Base-by-base conservation (phyloP, 2,888 invertebrate species). In the Himalopsyche kuldschensis region DNA sequence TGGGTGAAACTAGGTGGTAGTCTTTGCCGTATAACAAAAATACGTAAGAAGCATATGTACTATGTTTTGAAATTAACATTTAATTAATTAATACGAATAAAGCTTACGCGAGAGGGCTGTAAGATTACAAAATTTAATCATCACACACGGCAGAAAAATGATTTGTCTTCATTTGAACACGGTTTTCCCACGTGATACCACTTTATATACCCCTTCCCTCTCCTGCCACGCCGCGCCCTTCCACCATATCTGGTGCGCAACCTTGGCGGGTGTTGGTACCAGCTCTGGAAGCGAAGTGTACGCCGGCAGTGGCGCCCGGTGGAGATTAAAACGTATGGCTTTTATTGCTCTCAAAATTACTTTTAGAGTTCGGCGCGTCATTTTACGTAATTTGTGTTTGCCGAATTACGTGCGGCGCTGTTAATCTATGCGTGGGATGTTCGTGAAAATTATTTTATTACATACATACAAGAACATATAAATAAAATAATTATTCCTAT, bases 311-410 rank as follows among this genome's bases (percentile, higher is more conserved):
- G 20, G 69, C 32, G 48, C 79, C 47, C 79, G 46, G 46, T 48
- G 46, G n/a, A 48, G 82, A 85, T 85, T 85, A 85, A 85, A 85
- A 85, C 76, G 75, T 83, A 85, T 81, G 46, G 79, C 47, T 82
- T 81, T 85, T 79, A 81, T 85, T 83, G 79, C 81, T 78, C 69
- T 46, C 30, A 79, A 80, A 83, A 85, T 83, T 85, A 81, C 82
- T 83, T 83, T 84, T 79, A 55, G 75, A 55, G 78, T 78, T 55
- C 78, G 47, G 78, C 82, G 35, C 63, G 69, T 82, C 78, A 46
- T 78, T 78, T 78, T n/a, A 11, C 46, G 47, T 78, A 78, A 78
- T 78, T 78, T 46, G 30, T n/a, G 24, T 35, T 47, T 30, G 17
- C 47, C 47, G 78, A 78, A 78, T 78, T 46, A 78, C 46, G 47